Evolutionary conservation across 2,797 vertebrate species (phyloP).

Genomic region (Cyprinodon diabolis): DNA sequence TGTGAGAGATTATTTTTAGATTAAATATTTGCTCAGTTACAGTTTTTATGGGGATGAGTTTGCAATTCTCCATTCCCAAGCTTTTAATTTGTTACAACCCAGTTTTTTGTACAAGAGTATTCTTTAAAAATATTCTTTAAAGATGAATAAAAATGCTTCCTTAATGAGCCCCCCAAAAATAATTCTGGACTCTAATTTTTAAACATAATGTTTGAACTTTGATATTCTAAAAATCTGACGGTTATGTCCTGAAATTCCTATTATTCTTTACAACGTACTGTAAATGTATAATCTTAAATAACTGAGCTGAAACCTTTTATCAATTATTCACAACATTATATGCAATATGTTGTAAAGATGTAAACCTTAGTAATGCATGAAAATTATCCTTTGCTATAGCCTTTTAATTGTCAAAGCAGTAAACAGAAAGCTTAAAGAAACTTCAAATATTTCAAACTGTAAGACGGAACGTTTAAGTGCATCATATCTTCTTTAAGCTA

Average conservation of each 20-base stretch:
- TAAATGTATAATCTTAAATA: no score
- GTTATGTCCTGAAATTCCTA: neutral
- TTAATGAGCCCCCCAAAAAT: neutral
- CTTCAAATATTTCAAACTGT: neutral
- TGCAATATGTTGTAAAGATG: neutral
- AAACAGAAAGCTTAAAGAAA: neutral
- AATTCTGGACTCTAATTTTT: neutral
- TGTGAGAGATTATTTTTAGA: neutral
- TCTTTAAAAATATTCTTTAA: neutral
- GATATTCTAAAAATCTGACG: neutral
- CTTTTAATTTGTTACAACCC: constrained; percentile 1
- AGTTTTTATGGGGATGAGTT: constrained; percentile 16
- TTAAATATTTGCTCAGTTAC: constrained; percentile 28
- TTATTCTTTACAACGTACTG: no score
- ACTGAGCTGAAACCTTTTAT: no score
- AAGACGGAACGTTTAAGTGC: neutral
- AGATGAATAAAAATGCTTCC: neutral
- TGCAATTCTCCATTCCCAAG: neutral
- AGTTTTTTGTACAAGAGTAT: neutral
- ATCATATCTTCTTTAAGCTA: neutral
- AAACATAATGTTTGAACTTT: neutral
- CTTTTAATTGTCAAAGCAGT: neutral
- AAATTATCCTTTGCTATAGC: neutral
- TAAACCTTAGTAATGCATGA: neutral
- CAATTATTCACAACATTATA: neutral